Evolutionary conservation across 2,113 vertebrate species (phyloP), one percentile per base, ranked within the genome.

Genomic region (Eupsittula cactorum): DNA sequence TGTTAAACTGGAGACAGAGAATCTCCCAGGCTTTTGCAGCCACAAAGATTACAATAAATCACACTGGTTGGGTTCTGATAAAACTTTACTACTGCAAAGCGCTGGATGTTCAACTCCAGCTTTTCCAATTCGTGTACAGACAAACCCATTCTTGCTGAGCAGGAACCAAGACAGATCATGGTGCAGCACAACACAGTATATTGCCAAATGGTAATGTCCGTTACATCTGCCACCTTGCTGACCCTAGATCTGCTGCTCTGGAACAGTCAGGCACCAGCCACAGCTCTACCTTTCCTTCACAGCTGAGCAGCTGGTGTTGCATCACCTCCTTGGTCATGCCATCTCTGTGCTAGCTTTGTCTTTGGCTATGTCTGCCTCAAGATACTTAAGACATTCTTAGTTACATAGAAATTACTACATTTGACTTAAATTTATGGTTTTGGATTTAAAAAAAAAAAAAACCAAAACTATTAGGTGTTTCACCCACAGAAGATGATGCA

Each of bases 361-460:
- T 86, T 62, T 39, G 9, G 19, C 35, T 65, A 33, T 13, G n/a
- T 29, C 37, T 68, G 9, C 29, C 5, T 28, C 49, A 8, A 68
- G 44, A 82, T 7, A 73, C 23, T 27, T n/a, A 31, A 33, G 17
- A 67, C 8, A 39, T 29, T 83, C 82, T 50, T 21, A 88, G 57
- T 42, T 67, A 42, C 69, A 70, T 17, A 27, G 28, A 35, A 82
- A 46, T 44, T 15, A 47, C 1, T 47, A 47, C 20, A 55, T 52
- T 82, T 90, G 39, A 68, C 4, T 67, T 62, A 28, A 65, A 44
- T 53, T 92, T 1, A 19, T 10, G 31, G 76, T 55, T 60, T 57
- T 52, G 0, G 5, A 41, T 23, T 2, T 20, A 28, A 47, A 37
- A 50, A 7, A 2, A 57, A 57, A 5, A 0, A 5, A 5, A 0